Evolutionary conservation across 2,113 vertebrate genomes (phyloP), one percentile per base, ranked within the genome.

Genomic region (Sprattus sprattus): DNA sequence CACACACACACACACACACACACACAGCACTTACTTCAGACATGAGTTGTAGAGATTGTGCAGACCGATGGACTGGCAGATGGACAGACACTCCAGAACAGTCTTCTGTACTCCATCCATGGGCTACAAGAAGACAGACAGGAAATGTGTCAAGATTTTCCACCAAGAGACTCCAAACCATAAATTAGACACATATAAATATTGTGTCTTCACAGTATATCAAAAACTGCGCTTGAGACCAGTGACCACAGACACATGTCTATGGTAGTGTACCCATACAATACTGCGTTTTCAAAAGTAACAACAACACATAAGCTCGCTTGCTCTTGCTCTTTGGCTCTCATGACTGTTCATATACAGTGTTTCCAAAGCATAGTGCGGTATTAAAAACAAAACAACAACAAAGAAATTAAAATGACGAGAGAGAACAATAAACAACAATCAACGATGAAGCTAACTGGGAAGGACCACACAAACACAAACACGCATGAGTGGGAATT

Each of bases 51-150:
- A 97, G 45, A 99, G 95, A 87, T 89, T 95, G 89, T 97, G 94
- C 85, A 94, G 95, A 91, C 96, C 95, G 87, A 96, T 60, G 39
- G 96, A 95, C 88, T 98, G 93, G 83, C 96, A 96, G 93, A 99
- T 96, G 89, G 96, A 95, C 86, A 99, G 93, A 88, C 97, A 99
- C 91, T 98, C 97, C 4, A 97, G 89, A 32, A 98, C 89, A 22
- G 95, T 95, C 83, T 92, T 94, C 92, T 97, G 94, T 67, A 96
- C 96, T 85, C 96, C 96, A 81, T 96, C 94, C 88, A 94, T 57
- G 25, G 95, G 95, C 97, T 99, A 90, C 86, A 93, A 91, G 85
- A 71, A 9, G 25, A 71, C 25, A 71, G n/a, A 71, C 64, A 32
- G 25, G 64, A 71, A 32, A 28, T 32, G 64, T 11, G 64, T 25